Evolutionary conservation across 2,797 vertebrate genomes (phyloP).

Genomic region (Galaxias olidus): DNA sequence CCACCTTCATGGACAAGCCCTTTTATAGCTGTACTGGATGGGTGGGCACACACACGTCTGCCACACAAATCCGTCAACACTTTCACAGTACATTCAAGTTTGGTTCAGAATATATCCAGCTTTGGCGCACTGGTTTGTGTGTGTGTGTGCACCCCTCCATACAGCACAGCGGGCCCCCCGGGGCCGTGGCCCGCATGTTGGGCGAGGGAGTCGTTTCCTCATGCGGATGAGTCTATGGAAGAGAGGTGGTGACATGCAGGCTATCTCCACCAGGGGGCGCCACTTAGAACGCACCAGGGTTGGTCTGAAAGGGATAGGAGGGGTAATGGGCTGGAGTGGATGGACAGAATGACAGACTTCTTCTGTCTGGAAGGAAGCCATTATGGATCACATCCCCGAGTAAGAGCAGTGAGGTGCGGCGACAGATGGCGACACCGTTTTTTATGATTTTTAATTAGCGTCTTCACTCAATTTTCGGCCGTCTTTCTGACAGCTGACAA

Average conservation of each 20-base stretch:
- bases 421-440: conserved; percentile 62
- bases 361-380: background rate
- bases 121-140: conserved; percentile 3
- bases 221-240: conserved; percentile 48
- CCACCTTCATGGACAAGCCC: background rate
- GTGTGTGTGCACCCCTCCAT: background rate
- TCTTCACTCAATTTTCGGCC: conserved; percentile 41
- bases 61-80: too few relatives aligned
- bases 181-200: background rate
- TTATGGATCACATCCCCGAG: conserved; percentile 24
- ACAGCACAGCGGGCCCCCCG: background rate
- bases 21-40: background rate
- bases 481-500: conserved; percentile 44
- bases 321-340: conserved; percentile 17
- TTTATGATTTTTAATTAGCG: conserved; percentile 63
- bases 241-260: conserved; percentile 42
- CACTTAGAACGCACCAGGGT: conserved; percentile 24
- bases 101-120: background rate
- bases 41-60: background rate
- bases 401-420: conserved; percentile 38
- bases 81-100: background rate
- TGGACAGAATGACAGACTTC: conserved; percentile 1
- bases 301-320: conserved; percentile 57
- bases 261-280: conserved; percentile 16
- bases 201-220: conserved; percentile 6